phyloP scores from a whole-genome alignment of 2,888 invertebrate species.

The Zeuzera pyrina region DNA sequence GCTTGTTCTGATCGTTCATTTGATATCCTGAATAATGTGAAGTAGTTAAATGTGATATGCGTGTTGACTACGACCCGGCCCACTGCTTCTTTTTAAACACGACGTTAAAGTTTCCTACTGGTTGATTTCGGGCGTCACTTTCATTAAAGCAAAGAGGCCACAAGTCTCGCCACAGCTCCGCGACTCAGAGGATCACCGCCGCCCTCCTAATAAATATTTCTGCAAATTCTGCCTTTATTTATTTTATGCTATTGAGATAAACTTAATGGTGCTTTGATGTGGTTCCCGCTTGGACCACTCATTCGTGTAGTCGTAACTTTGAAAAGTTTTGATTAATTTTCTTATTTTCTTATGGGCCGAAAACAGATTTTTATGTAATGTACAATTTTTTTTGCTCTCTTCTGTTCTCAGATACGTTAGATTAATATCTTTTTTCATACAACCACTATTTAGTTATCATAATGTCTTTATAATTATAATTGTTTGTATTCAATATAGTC shows the following conservation, averaged over 20 bases:
- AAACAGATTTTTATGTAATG: neutral
- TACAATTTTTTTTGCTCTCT: too few species aligned
- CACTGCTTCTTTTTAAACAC: conserved; percentile 41
- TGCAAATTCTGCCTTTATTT: conserved; percentile 65
- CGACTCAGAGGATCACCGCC: conserved; percentile 36
- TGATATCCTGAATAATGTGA: too few species aligned
- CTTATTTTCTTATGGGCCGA: conserved; percentile 13
- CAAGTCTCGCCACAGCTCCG: conserved; percentile 41
- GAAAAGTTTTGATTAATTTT: conserved; percentile 62
- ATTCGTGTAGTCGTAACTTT: conserved; percentile 50
- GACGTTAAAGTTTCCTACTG: conserved; percentile 48
- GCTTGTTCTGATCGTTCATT: too few species aligned
- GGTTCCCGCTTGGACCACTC: conserved; percentile 45
- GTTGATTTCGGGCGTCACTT: conserved; percentile 47
- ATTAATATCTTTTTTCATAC: neutral
- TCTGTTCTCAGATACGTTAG: too few species aligned
- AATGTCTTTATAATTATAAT: neutral
- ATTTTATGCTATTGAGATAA: conserved; percentile 65
- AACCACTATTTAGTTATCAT: neutral
- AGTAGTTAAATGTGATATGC: too few species aligned
- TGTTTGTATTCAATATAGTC: neutral
- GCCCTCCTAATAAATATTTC: conserved; percentile 56
- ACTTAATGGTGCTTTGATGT: conserved; percentile 69
- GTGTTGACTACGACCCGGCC: conserved; percentile 9
- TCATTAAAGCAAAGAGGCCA: conserved; percentile 63